Evolutionary conservation across 2,888 invertebrate species (phyloP).

Genomic region (Coecobrya sp.): DNA sequence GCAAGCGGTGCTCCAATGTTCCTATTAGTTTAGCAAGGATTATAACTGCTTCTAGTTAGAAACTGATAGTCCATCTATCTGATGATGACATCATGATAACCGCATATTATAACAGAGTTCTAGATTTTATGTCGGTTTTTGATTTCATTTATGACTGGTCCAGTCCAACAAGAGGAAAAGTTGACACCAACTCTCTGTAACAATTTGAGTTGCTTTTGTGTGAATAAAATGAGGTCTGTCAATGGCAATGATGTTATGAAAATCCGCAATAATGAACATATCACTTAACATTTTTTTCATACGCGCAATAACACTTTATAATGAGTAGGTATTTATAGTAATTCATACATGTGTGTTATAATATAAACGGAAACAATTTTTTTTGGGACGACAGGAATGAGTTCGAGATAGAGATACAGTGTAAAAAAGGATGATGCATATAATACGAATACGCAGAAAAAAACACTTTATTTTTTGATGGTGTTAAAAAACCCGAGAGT

Average conservation of each 20-base stretch:
- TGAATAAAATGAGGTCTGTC: constrained; percentile 30
- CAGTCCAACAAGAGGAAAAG: background rate
- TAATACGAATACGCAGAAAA: background rate
- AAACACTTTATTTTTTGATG: background rate
- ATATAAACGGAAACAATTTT: constrained; percentile 20
- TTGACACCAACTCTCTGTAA: constrained; percentile 15
- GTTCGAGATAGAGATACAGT: background rate
- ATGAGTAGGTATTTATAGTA: background rate
- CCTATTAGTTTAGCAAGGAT: background rate
- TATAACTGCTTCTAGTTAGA: background rate
- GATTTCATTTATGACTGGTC: constrained; percentile 28
- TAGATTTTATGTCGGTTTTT: constrained; percentile 2
- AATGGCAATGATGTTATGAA: background rate
- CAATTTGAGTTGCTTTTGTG: background rate
- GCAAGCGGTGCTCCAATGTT: background rate
- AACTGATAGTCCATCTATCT: background rate
- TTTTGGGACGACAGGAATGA: constrained; percentile 21
- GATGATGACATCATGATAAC: constrained; percentile 54
- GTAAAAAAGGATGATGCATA: constrained; percentile 62
- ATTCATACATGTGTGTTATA: background rate
- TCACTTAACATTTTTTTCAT: constrained; percentile 39
- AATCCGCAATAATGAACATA: constrained; percentile 20
- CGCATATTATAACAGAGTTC: background rate
- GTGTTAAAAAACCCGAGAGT: background rate
- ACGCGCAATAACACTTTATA: background rate